phyloP scores from a whole-genome alignment of 2,113 vertebrate species.

The Serilophus lunatus region DNA sequence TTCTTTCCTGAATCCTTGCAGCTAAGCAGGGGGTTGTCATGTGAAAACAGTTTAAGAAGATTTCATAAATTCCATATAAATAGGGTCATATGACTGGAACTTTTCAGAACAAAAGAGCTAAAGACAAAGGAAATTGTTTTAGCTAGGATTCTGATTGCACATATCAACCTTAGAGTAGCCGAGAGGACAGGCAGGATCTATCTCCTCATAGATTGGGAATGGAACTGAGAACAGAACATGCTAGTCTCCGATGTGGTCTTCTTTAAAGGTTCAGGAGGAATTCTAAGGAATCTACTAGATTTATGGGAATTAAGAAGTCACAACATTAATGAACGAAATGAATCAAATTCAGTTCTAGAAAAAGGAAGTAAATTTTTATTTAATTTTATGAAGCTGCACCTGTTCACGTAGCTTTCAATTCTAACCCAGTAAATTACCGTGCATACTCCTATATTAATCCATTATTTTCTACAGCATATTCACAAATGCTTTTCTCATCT shows the following conservation, averaged over 20 bases:
- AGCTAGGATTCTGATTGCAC: neutral
- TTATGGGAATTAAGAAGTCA: neutral
- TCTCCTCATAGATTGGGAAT: neutral
- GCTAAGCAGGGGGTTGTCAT: constrained; percentile 15
- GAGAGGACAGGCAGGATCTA: neutral
- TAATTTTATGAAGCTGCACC: neutral
- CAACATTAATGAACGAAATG: neutral
- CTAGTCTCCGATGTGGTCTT: neutral
- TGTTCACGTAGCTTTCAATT: neutral
- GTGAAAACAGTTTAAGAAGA: constrained; percentile 48
- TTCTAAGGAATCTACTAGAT: neutral
- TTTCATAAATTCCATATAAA: constrained; percentile 46
- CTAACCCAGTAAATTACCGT: neutral
- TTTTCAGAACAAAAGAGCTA: constrained; percentile 36
- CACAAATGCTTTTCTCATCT: neutral
- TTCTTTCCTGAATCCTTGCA: neutral
- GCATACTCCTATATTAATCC: neutral
- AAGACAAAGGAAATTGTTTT: neutral
- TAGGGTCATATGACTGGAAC: constrained; percentile 19
- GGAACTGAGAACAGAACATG: neutral
- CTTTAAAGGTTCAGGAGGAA: neutral
- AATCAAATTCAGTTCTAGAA: neutral
- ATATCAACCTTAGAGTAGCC: neutral
- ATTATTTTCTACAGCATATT: neutral
- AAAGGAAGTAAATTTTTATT: neutral